phyloP scores from a whole-genome alignment of 2,888 invertebrate species.

The Lapara coniferarum region DNA sequence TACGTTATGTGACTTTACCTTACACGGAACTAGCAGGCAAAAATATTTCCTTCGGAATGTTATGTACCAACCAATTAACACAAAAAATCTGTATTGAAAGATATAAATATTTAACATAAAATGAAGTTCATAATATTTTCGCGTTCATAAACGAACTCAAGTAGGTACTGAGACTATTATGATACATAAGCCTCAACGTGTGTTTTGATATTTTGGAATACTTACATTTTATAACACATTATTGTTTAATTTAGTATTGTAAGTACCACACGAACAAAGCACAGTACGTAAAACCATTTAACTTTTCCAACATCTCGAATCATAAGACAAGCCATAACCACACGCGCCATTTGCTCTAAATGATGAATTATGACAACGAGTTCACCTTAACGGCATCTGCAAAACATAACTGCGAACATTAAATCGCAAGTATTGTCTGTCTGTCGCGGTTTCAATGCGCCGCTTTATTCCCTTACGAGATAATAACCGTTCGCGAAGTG shows the following conservation, averaged over 20 bases:
- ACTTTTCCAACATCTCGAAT: background rate
- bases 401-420: conserved; percentile 41
- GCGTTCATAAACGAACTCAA: too few species aligned
- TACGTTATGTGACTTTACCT: too few species aligned
- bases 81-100: too few species aligned
- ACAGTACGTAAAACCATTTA: background rate
- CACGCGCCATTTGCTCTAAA: conserved; percentile 6
- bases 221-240: too few species aligned
- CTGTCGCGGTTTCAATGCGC: conserved; percentile 40
- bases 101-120: too few species aligned
- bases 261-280: background rate
- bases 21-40: too few species aligned
- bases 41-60: too few species aligned
- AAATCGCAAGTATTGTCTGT: conserved; percentile 42
- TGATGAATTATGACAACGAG: conserved; percentile 33
- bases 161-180: too few species aligned
- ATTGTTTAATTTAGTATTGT: background rate
- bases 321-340: background rate
- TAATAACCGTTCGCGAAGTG: conserved; percentile 41
- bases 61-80: too few species aligned
- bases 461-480: conserved; percentile 37
- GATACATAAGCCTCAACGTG: too few species aligned
- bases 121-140: too few species aligned
- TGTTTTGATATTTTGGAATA: too few species aligned
- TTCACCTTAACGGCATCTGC: conserved; percentile 34